Percentiles rank a stretch among this genome's conserved stretches.
These are phyloP conservation scores for Volucella zonaria DNA, from an alignment of 2,888 invertebrate genomes.

Conservation along the genomic window DNA sequence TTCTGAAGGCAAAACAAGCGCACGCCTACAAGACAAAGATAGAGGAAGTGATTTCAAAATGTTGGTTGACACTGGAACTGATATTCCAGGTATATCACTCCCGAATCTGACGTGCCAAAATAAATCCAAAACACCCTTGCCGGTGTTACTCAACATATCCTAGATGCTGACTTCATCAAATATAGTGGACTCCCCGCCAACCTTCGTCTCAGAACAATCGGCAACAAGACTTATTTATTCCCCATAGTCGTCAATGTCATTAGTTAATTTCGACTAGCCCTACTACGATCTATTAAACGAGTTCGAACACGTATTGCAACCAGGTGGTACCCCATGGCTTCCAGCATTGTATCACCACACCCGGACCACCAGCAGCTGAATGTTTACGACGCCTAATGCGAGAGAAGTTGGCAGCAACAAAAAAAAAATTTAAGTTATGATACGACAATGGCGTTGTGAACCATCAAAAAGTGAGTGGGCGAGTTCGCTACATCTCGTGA, in stretches of 20 bases:
- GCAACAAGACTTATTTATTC: neutral
- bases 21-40: conserved; percentile 10
- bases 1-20: neutral
- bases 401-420: too few species aligned
- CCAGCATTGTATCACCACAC: neutral
- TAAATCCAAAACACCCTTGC: neutral
- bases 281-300: conserved; percentile 10
- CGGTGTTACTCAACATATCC: conserved; percentile 1
- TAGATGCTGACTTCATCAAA: conserved; percentile 15
- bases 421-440: too few species aligned
- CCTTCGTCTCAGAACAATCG: neutral
- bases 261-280: neutral
- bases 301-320: neutral
- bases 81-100: conserved; percentile 11
- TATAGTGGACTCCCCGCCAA: neutral
- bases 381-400: too few species aligned
- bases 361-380: too few species aligned
- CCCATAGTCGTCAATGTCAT: neutral
- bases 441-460: too few species aligned
- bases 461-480: too few species aligned
- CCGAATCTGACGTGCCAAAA: neutral
- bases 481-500: too few species aligned
- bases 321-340: neutral
- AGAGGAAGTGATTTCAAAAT: neutral
- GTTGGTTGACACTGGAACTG: conserved; percentile 24